These are phyloP conservation scores for Psylliodes chrysocephalus DNA, from an alignment of 2,888 invertebrate species.

Conservation along the genomic window DNA sequence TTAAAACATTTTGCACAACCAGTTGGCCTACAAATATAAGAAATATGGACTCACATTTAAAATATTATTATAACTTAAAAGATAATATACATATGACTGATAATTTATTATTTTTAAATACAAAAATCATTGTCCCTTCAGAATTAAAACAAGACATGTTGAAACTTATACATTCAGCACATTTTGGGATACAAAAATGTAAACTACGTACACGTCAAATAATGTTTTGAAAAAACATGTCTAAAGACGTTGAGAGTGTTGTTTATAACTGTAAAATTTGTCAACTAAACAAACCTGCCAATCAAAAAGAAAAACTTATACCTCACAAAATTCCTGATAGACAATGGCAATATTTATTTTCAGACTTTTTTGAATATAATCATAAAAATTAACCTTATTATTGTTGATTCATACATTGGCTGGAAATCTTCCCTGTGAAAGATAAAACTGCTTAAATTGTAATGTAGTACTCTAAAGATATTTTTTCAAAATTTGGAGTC, in stretches of 20 bases:
- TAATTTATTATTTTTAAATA: slow-evolving; percentile 38
- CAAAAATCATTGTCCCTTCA: slow-evolving; percentile 47
- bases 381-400: slow-evolving; percentile 12
- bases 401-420: slow-evolving; percentile 27
- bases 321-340: slow-evolving; percentile 45
- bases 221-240: slow-evolving; percentile 48
- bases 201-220: slow-evolving; percentile 39
- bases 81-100: neutral
- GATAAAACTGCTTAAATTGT: slow-evolving; percentile 15
- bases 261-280: slow-evolving; percentile 39
- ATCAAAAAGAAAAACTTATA: slow-evolving; percentile 44
- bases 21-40: neutral
- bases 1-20: neutral
- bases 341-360: slow-evolving; percentile 47
- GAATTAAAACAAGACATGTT: slow-evolving; percentile 37
- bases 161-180: slow-evolving; percentile 45
- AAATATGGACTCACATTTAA: neutral
- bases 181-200: slow-evolving; percentile 50
- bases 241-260: slow-evolving; percentile 21
- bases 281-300: slow-evolving; percentile 36
- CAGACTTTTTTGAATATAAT: slow-evolving; percentile 22
- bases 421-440: slow-evolving; percentile 7
- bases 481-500: too few species aligned
- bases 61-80: neutral
- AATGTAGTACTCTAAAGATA: slow-evolving; percentile 16